phyloP scores from a whole-genome alignment of 2,797 vertebrate genomes.

The Eutrigla gurnardus region DNA sequence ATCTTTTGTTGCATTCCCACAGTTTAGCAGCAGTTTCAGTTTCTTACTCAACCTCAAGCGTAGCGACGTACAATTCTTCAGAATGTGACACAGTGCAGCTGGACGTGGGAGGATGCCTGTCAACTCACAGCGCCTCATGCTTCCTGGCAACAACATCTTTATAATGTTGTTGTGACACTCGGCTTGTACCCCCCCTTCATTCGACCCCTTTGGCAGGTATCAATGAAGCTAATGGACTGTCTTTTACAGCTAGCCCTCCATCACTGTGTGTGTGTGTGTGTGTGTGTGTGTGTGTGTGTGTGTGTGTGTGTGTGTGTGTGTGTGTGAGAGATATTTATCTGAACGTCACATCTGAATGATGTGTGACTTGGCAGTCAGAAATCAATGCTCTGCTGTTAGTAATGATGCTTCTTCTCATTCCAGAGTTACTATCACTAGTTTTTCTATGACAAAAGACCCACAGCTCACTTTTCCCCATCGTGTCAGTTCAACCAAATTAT shows the following conservation, averaged over 20 bases:
- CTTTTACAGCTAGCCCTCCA: slow-evolving; percentile 42
- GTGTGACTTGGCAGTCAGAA: slow-evolving; percentile 30
- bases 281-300: background rate
- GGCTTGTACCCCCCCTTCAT: background rate
- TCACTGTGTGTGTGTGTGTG: slow-evolving; percentile 11
- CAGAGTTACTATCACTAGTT: background rate
- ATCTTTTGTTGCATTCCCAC: too few relatives aligned
- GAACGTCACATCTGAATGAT: slow-evolving; percentile 24
- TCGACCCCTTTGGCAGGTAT: slow-evolving; percentile 40
- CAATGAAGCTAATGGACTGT: slow-evolving; percentile 53
- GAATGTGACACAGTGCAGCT: background rate
- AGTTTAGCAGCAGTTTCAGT: too few relatives aligned
- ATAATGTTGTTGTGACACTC: slow-evolving; percentile 49
- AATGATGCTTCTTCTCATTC: slow-evolving; percentile 19
- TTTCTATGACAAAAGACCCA: slow-evolving; percentile 1
- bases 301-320: slow-evolving; percentile 8
- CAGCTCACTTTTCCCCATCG: background rate
- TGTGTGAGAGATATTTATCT: slow-evolving; percentile 16
- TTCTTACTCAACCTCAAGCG: too few relatives aligned
- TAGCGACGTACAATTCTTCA: too few relatives aligned
- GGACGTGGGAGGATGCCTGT: background rate
- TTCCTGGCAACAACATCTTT: slow-evolving; percentile 47
- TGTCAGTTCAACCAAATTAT: background rate
- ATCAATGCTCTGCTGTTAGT: slow-evolving; percentile 42
- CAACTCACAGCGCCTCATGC: slow-evolving; percentile 21